Base-by-base conservation (phyloP, 2,888 invertebrate species). In the Parnassius mnemosyne region DNA sequence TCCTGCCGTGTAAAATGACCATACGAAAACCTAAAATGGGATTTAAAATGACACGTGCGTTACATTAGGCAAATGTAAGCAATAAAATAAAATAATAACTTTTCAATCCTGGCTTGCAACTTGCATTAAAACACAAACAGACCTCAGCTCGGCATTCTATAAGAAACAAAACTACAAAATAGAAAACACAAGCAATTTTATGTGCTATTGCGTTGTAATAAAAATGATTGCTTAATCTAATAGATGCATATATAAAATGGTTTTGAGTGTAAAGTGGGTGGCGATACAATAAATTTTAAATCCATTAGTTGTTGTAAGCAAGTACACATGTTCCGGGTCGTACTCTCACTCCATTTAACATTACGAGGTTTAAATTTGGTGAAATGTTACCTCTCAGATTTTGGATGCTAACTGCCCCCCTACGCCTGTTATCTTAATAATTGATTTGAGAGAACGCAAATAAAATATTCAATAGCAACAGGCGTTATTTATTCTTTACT, bases 321-420 rank as follows among this genome's bases (percentile, higher is more conserved):
- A 81, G 81, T 89, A 87, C 91, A 91, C 89, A 89, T 91, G 90
- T 85, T 89, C 79, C 74, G 81, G 83, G 77, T 81, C 81, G 75
- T 74, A 71, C 72, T 72, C 68, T 76, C 89, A 85, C 83, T 87
- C 86, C 90, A 91, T 91, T 91, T 85, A 90, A 90, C 88, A 83
- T 91, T 89, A 90, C 79, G 90, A 90, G 87, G 84, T 84, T 88
- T 83, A 85, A 85, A 91, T 84, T 85, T 81, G 84, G 79, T 89
- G 88, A 90, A 81, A 86, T 88, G 86, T 84, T 83, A 80, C 82
- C 79, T 79, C 72, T 71, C 73, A 74, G 75, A 82, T 84, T 85
- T 74, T 73, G 73, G 72, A 80, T 75, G 76, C 76, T 75, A 71
- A 72, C 68, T 70, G 72, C 75, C 72, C 66, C 34, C 65, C 68